Base-by-base conservation (phyloP, 2,888 invertebrate species). In the Neocrepidodera transversa region DNA sequence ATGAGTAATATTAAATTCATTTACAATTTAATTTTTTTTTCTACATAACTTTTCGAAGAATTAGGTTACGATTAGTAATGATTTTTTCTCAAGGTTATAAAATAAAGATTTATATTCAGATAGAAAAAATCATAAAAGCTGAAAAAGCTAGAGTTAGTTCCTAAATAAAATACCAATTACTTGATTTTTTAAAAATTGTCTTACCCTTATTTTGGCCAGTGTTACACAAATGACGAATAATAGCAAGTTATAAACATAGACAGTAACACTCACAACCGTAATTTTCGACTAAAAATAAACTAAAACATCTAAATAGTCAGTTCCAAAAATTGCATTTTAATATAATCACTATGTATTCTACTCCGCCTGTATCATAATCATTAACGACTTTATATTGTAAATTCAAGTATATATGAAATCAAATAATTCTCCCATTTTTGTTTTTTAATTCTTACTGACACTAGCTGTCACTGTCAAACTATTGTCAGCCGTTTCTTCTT, bases 21-120 rank as follows among this genome's bases (percentile, higher is more conserved):
- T n/a, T n/a, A n/a, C n/a, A n/a, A n/a, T n/a, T n/a, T n/a, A n/a
- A n/a, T n/a, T n/a, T n/a, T n/a, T n/a, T n/a, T n/a, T n/a, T n/a
- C n/a, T n/a, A n/a, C n/a, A n/a, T n/a, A n/a, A n/a, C n/a, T n/a
- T n/a, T n/a, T n/a, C n/a, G n/a, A n/a, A n/a, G n/a, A 50, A 54
- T 54, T 26, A 26, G 43, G 54, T 45, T 45, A 36, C 18, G 45
- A n/a, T 54, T 54, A 5, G 16, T 54, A 54, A 54, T 36, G 54
- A 54, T 54, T 54, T 54, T 51, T 54, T 35, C 17, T 54, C 54
- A 54, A 54, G 54, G 54, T 54, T 54, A 45, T 54, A n/a, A 54
- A 23, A 16, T 47, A 5, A 16, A 40, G 28, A 20, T 53, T 53
- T 30, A 18, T 45, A 1, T 13, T n/a, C n/a, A 26, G 10, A 45